Evolutionary conservation across 2,113 vertebrate genomes (phyloP), one percentile per base, ranked within the genome.

Genomic region (Nettapus auritus): DNA sequence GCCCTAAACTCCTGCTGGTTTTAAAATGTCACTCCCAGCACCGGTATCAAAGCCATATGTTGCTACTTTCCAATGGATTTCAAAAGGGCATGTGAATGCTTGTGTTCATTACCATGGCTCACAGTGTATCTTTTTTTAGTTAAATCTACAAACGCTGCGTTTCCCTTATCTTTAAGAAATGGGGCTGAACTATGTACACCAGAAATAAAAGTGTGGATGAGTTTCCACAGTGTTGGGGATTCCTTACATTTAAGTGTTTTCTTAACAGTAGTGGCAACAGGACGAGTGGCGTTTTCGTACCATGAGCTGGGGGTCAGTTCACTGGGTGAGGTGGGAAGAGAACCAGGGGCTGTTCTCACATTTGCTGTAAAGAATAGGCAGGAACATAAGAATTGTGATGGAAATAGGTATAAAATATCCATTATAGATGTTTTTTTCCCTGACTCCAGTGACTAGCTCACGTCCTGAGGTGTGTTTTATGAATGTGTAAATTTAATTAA

Each of bases 101-200:
- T 76, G 12, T 21, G 6, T 84, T 74, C 46, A 18, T 42, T 81
- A 26, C 14, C 7, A 29, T n/a, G 57, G 42, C 50, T 86, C 80
- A 23, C 18, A 50, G 13, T 55, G 15, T 29, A 76, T 25, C 10
- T 6, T 34, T 13, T 40, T 76, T 18, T 4, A 25, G 34, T 86
- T 76, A 60, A 36, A 40, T 28, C 22, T 52, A 36, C 17, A 82
- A 64, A 48, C 16, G 9, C 26, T 26, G 2, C 21, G 2, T 55
- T 79, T 81, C 16, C 25, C 14, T 55, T n/a, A 4, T 50, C 33
- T 77, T 77, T 52, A 22, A 81, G 46, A 89, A 90, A 76, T 8
- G 0, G 0, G 17, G 5, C 13, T 52, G 68, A 82, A 85, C 29
- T 59, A 28, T 3, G 11, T 20, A 15, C 2, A 13, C 34, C 6